Evolutionary conservation across 2,797 vertebrate species (phyloP).

Genomic region (Benthosema pterotum): DNA sequence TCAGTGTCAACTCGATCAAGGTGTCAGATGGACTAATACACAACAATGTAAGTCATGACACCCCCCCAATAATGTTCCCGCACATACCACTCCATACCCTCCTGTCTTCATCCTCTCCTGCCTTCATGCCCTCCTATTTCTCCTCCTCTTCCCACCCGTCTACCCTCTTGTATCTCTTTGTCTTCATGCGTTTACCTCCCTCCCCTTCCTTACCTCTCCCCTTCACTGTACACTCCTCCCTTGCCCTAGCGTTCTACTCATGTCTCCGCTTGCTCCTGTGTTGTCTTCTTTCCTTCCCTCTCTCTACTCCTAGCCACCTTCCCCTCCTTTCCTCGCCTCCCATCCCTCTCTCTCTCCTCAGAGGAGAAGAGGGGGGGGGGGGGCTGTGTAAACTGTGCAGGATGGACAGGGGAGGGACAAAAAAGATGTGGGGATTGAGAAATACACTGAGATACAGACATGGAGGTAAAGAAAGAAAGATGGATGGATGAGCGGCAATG

Average conservation of each 20-base stretch:
- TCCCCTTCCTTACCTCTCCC: neutral
- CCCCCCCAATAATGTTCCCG: too few species aligned
- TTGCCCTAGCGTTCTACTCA: too few species aligned
- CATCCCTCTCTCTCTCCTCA: neutral
- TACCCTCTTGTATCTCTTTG: too few species aligned
- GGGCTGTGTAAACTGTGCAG: conserved; percentile 51
- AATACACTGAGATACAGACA: neutral
- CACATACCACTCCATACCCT: conserved; percentile 6
- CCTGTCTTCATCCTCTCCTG: neutral
- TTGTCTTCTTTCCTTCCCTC: neutral
- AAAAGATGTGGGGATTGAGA: neutral
- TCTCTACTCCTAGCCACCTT: neutral
- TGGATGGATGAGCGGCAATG: too few species aligned
- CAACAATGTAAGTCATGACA: too few species aligned
- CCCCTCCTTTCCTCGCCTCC: neutral
- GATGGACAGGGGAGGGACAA: conserved; percentile 11
- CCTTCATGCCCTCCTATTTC: neutral
- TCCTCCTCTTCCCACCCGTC: neutral
- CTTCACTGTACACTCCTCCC: too few species aligned
- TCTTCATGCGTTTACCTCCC: too few species aligned
- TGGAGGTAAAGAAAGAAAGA: neutral
- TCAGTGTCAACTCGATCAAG: too few species aligned
- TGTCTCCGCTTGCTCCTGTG: neutral
- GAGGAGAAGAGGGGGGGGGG: too few species aligned
- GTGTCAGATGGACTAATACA: too few species aligned